phyloP scores from a whole-genome alignment of 1,140 invertebrate genomes.

The Lordiphosa mommai region DNA sequence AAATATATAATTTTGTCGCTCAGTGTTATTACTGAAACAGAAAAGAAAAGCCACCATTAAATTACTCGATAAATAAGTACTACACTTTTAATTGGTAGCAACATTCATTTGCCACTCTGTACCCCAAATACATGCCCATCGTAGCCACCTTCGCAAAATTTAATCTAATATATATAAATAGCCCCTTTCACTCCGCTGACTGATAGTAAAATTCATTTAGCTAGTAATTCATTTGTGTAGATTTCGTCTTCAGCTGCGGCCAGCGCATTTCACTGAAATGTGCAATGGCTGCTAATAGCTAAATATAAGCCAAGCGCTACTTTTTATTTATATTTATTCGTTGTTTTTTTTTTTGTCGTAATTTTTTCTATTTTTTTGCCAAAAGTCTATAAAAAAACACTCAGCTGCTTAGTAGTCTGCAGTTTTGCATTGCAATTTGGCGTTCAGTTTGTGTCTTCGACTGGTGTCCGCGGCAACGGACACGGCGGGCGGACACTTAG shows the following conservation, averaged over 20 bases:
- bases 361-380: constrained; percentile 13
- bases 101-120: no score
- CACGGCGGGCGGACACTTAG: constrained; percentile 23
- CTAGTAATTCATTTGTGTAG: no score
- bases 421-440: constrained; percentile 27
- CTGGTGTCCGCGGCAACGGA: constrained; percentile 41
- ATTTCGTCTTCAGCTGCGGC: constrained; percentile 28
- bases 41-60: constrained; percentile 6
- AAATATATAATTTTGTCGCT: no score
- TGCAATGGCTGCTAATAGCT: constrained; percentile 64
- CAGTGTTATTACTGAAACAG: no score
- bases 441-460: constrained; percentile 49
- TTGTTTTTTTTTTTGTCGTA: constrained; percentile 6
- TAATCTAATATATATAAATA: no score
- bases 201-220: no score
- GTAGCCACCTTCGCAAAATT: no score
- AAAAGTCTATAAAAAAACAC: constrained; percentile 57
- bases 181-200: no score
- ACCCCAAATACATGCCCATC: no score
- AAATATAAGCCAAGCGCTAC: constrained; percentile 53
- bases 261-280: constrained; percentile 62
- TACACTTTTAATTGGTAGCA: no score
- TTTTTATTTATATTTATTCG: constrained; percentile 35
- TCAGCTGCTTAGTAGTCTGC: constrained; percentile 41
- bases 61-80: no score